phyloP scores from a whole-genome alignment of 2,797 vertebrate genomes.

The Ceryle rudis region DNA sequence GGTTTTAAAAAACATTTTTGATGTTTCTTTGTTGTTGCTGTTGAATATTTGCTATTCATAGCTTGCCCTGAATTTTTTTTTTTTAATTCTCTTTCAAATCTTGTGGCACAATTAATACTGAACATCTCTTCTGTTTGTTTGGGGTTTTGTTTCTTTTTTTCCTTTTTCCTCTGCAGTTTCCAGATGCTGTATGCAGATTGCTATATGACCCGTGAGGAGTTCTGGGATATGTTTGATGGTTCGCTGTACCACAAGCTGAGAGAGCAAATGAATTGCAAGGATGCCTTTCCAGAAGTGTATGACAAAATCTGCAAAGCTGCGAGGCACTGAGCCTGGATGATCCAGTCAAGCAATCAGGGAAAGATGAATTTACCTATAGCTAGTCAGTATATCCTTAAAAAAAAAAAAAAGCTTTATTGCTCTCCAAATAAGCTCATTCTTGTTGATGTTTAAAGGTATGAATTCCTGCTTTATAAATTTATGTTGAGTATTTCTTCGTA shows the following conservation, averaged over 20 bases:
- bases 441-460: slow-evolving; percentile 47
- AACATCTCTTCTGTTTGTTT: not conserved
- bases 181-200: slow-evolving; percentile 99
- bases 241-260: slow-evolving; percentile 91
- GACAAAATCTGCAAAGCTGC: slow-evolving; percentile 98
- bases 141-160: not conserved
- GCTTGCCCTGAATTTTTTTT: not conserved
- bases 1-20: not conserved
- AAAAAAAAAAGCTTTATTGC: slow-evolving; percentile 64
- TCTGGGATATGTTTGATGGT: slow-evolving; percentile 99
- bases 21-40: not conserved
- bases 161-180: slow-evolving; percentile 81
- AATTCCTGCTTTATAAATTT: slow-evolving; percentile 61
- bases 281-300: slow-evolving; percentile 96
- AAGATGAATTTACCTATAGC: slow-evolving; percentile 61
- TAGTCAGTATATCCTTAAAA: slow-evolving; percentile 49
- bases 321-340: slow-evolving; percentile 85
- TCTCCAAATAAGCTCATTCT: slow-evolving; percentile 69
- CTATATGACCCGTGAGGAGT: slow-evolving; percentile 95
- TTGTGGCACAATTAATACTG: not conserved
- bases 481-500: slow-evolving; percentile 31
- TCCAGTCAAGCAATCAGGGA: slow-evolving; percentile 60
- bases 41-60: not conserved
- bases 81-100: not conserved
- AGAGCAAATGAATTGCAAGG: slow-evolving; percentile 88